Evolutionary conservation across 1,140 invertebrate genomes (phyloP).

Genomic region (Drosophila ohnishii): DNA sequence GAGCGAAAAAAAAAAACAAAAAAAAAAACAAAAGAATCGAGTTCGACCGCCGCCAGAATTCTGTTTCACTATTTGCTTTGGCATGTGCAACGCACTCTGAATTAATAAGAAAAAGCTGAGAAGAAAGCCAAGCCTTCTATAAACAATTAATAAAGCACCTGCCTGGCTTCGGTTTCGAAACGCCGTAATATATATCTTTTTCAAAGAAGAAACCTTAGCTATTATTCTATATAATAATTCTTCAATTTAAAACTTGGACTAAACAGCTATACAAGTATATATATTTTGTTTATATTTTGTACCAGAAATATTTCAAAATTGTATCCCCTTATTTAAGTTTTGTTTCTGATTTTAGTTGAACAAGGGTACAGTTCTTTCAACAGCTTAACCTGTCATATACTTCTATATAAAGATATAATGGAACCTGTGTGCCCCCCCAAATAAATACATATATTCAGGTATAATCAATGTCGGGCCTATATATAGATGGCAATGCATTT

Average conservation of each 20-base stretch:
- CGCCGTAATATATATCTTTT: no score
- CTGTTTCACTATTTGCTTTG: constrained; percentile 18
- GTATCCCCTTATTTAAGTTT: no score
- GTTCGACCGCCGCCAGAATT: constrained; percentile 19
- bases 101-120: neutral
- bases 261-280: no score
- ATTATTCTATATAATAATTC: no score
- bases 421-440: neutral
- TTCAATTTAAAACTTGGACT: no score
- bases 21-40: neutral
- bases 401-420: neutral
- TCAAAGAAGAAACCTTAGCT: no score
- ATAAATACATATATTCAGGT: constrained; percentile 5
- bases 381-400: neutral
- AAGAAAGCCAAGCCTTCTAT: neutral
- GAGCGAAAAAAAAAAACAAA: constrained; percentile 1
- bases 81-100: neutral
- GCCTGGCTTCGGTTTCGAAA: constrained; percentile 3
- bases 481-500: constrained; percentile 46
- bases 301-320: no score
- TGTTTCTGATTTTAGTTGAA: no score
- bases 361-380: constrained; percentile 17
- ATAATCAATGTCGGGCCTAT: constrained; percentile 37
- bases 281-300: no score
- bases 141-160: constrained; percentile 5